A percentile compares a stretch with the other conserved stretches of the same genome.
Evolutionary conservation across 2,888 invertebrate genomes (phyloP).

Genomic region (Artemia sp.): DNA sequence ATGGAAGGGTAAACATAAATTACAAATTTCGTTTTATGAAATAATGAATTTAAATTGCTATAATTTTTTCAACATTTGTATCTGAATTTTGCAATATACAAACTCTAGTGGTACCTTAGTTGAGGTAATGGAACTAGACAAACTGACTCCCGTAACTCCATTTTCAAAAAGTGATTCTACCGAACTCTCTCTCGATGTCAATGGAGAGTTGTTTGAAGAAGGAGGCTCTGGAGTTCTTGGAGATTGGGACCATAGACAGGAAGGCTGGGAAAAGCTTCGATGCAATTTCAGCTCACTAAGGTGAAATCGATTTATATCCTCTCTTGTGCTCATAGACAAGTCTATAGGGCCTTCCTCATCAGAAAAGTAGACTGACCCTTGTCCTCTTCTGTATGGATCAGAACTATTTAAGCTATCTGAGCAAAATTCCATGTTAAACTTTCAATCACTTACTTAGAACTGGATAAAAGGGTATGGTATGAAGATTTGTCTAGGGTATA

Average conservation of each 20-base stretch:
- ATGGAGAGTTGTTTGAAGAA: background rate
- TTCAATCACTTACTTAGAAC: no score
- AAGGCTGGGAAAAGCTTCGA: background rate
- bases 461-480: no score
- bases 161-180: conserved; percentile 2
- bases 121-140: background rate
- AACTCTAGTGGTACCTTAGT: background rate
- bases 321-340: background rate
- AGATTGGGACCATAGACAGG: background rate
- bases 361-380: background rate
- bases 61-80: no score
- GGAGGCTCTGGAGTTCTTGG: background rate
- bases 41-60: no score
- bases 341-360: background rate
- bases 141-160: background rate
- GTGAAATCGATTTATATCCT: background rate
- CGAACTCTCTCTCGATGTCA: background rate
- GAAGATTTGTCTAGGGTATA: no score
- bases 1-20: no score
- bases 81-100: no score
- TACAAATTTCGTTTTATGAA: no score
- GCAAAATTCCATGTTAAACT: background rate
- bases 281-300: background rate
- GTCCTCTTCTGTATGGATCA: background rate
- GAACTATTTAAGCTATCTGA: background rate